A percentile compares a stretch with the other conserved stretches of the same genome.
Evolutionary conservation across 2,797 vertebrate species (phyloP).

Genomic region (Dryobates pubescens): DNA sequence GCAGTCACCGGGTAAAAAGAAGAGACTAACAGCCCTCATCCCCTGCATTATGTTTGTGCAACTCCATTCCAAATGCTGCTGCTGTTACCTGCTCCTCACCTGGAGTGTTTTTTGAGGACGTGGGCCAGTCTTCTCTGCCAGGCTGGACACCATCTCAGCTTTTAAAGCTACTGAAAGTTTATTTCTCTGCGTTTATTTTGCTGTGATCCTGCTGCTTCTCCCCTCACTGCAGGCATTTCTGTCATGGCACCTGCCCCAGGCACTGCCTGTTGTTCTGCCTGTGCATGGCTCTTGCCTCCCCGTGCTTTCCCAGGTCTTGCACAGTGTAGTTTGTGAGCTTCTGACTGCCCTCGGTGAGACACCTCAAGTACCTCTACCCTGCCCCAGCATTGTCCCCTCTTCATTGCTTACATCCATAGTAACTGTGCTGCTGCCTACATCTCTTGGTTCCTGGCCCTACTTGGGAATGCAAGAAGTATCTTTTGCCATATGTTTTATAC

Average conservation of each 20-base stretch:
- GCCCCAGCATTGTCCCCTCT: fast-evolving
- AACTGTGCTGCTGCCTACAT: background rate
- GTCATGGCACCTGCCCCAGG: background rate
- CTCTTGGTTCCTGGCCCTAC: background rate
- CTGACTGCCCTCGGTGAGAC: background rate
- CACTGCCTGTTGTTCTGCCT: fast-evolving
- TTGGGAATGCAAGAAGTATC: background rate
- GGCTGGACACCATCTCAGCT: fast-evolving
- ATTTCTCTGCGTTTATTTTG: background rate
- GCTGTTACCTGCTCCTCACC: background rate
- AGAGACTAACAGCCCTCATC: background rate
- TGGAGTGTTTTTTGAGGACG: background rate
- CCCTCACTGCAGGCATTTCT: background rate
- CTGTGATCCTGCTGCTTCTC: background rate
- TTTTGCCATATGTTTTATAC: background rate
- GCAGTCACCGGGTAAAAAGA: background rate
- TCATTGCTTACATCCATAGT: background rate
- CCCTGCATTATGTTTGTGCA: background rate
- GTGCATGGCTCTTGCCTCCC: fast-evolving
- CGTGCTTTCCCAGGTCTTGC: background rate
- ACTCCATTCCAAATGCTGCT: background rate
- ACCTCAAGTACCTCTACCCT: background rate
- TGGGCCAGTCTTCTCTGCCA: background rate
- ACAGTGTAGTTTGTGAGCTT: background rate
- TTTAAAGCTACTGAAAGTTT: background rate